Evolutionary conservation across 2,113 vertebrate species (phyloP), one percentile per base, ranked within the genome.

Genomic region (Brevimyrus niger): DNA sequence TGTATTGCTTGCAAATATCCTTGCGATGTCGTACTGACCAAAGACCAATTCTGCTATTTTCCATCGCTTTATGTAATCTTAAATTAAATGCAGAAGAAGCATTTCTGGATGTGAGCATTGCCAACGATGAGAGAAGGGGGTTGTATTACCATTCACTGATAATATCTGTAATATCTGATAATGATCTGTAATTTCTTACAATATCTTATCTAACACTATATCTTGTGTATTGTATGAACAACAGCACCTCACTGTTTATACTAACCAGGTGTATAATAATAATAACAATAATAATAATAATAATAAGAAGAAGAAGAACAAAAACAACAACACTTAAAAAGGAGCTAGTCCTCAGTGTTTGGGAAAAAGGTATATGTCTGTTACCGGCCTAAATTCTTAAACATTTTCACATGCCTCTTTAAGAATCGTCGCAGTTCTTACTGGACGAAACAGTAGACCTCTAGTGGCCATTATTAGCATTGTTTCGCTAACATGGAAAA

Each of bases 361-460:
- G 3, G 4, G 73, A 42, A 38, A 76, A 42, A 19, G 4, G 35
- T 42, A 1, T 8, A 17, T 80, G 35, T 80, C 17, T 76, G 35
- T 76, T 42, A 3, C 1, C 15, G 19, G 35, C 73, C 73, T 76
- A 38, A 80, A 80, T 42, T 80, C 69, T 38, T 38, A 35, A 17
- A 76, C 11, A 76, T 76, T 76, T 73, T 73, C 65, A 31, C 13
- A 11, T 31, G 65, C 65, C 65, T 73, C 27, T 3, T n/a, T 38
- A 76, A 35, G n/a, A 38, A 80, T 80, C 15, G 35, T 80, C 35
- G 3, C 48, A 35, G 21, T 6, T 46, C 55, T 42, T 90, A 61
- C 84, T 53, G 89, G 90, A 58, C 50, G 89, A 58, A 80, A 90
- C 53, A 61, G 53, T 46, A n/a, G 69, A 4, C 86, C 27, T 90